Percentiles rank a stretch among this genome's conserved stretches.
Evolutionary conservation across 2,797 vertebrate genomes (phyloP).

Genomic region (Champsocephalus esox): DNA sequence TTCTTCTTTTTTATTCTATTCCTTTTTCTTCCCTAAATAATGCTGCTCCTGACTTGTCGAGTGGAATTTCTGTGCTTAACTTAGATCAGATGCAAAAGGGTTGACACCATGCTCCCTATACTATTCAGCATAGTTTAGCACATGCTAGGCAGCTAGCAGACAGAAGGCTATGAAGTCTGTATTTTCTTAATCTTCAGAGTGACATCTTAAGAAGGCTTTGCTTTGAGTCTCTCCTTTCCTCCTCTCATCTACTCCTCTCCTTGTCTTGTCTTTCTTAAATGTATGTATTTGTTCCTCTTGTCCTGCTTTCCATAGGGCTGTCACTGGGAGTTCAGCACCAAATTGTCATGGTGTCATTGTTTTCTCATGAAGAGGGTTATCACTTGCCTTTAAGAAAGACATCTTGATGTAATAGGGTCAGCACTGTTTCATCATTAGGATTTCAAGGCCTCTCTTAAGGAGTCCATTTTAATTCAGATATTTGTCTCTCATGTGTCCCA

Average conservation of each 20-base stretch:
- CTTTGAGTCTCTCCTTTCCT: constrained; percentile 35
- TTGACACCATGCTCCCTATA: constrained; percentile 22
- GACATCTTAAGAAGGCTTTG: constrained; percentile 71
- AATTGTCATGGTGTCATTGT: constrained; percentile 47
- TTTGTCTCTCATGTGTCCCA: constrained; percentile 18
- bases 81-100: constrained; percentile 25
- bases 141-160: constrained; percentile 52
- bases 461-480: constrained; percentile 36
- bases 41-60: not conserved
- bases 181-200: constrained; percentile 66
- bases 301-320: constrained; percentile 47
- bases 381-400: constrained; percentile 30
- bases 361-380: constrained; percentile 29
- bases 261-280: not conserved
- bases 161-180: constrained; percentile 46
- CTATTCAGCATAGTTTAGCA: constrained; percentile 49
- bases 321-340: constrained; percentile 55
- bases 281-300: not conserved
- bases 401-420: constrained; percentile 58
- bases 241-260: constrained; percentile 1
- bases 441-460: constrained; percentile 43
- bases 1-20: not conserved
- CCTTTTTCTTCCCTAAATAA: not conserved
- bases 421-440: constrained; percentile 33
- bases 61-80: not conserved